These are phyloP conservation scores for Chiloscyllium plagiosum DNA, from an alignment of 2,113 vertebrate genomes.

Conservation along the genomic window DNA sequence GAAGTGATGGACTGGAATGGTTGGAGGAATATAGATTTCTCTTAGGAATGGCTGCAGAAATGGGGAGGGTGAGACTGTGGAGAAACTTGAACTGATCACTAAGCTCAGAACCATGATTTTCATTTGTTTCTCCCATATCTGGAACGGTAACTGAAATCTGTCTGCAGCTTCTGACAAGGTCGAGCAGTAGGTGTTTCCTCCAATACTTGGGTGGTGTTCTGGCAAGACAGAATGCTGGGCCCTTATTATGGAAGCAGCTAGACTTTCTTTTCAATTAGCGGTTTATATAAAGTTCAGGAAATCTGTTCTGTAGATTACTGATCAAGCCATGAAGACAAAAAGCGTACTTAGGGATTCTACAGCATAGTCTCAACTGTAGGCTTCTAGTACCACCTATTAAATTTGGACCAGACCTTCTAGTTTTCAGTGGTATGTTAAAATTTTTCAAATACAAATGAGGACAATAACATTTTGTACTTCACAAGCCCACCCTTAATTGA, in stretches of 20 bases:
- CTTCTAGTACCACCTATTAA: background rate
- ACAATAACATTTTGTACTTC: background rate
- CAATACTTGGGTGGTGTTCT: background rate
- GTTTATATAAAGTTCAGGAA: background rate
- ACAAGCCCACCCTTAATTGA: background rate
- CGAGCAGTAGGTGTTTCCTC: background rate
- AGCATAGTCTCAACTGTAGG: background rate
- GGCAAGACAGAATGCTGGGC: background rate
- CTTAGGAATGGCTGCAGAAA: background rate
- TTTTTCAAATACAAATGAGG: background rate
- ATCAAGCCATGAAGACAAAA: background rate
- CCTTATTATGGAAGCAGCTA: background rate
- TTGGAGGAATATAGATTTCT: background rate
- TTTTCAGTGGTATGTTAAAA: background rate
- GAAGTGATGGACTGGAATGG: background rate
- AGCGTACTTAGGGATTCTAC: background rate
- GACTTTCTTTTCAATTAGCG: background rate
- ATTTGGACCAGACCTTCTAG: background rate
- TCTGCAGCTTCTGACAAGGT: background rate
- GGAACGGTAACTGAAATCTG: background rate
- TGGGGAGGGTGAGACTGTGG: background rate
- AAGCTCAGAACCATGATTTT: background rate
- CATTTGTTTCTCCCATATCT: background rate
- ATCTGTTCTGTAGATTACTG: background rate
- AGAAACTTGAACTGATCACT: background rate